phyloP scores from a whole-genome alignment of 1,140 invertebrate genomes.

The Formica selysi region DNA sequence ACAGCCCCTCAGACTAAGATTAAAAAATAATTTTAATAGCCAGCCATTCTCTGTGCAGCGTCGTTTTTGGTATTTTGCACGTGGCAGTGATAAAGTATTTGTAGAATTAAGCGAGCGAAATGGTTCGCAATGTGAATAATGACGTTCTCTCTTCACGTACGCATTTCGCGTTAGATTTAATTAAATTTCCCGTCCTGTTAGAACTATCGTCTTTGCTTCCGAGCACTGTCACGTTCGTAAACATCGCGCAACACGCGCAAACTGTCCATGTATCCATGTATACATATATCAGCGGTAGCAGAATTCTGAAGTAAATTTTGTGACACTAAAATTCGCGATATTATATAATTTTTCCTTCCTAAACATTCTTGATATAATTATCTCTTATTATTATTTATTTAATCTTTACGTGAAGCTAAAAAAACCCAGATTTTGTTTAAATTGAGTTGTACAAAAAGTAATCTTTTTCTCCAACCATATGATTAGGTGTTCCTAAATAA shows the following conservation, averaged over 20 bases:
- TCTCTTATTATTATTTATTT: not conserved
- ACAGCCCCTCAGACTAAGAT: not conserved
- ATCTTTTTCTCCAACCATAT: not conserved
- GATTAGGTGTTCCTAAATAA: slow-evolving; percentile 8
- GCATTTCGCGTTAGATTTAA: slow-evolving; percentile 57
- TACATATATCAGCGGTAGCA: not conserved
- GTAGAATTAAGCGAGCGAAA: slow-evolving; percentile 50
- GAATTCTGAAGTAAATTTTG: not conserved
- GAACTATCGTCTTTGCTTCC: slow-evolving; percentile 50
- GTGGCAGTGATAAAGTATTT: slow-evolving; percentile 46
- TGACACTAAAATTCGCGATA: not conserved
- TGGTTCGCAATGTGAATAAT: slow-evolving; percentile 54
- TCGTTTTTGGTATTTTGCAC: slow-evolving; percentile 29
- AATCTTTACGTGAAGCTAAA: not conserved
- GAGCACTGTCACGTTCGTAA: not conserved
- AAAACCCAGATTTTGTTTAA: not conserved
- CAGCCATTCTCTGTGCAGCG: too few relatives aligned
- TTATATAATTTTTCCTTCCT: not conserved
- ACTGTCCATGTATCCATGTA: not conserved
- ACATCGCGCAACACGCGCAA: slow-evolving; percentile 7
- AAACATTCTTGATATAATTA: not conserved
- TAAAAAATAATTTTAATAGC: slow-evolving; percentile 52
- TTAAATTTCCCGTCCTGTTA: slow-evolving; percentile 51
- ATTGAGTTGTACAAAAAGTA: not conserved
- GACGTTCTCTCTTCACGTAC: slow-evolving; percentile 42